Base-by-base conservation (phyloP, 2,797 vertebrate species). In the Miichthys miiuy region DNA sequence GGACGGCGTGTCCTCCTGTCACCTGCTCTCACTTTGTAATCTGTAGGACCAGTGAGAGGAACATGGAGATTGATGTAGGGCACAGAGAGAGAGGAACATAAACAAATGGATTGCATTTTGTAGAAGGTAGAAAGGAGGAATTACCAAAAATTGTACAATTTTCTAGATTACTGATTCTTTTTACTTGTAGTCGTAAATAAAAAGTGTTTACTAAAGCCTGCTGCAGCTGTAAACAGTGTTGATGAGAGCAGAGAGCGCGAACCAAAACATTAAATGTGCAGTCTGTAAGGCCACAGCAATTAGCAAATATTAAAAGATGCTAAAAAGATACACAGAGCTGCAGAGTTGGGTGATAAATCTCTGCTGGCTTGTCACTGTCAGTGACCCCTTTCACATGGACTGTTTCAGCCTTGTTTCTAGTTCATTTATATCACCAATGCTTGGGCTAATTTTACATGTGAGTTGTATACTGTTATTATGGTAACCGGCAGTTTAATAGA, bases 1-100 rank as follows among this genome's bases (percentile, higher is more conserved):
- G 85, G 82, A 86, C 71, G 76, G 8, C 2, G 1, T 85, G 81
- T 90, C 79, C 75, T 80, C 47, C 20, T 44, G 69, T 63, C 56
- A 52, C 66, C 57, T 62, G n/a, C 72, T 65, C 57, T 56, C 6
- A 1, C 55, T 75, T 55, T 80, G 64, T 75, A 75, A 83, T 79
- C 41, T 68, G 57, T 68, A 17, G 14, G 52, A 82, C 34, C 55
- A 69, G 63, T 48, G 16, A 72, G 57, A 64, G 34, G 57, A 62
- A 71, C 76, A 68, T 55, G 6, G 25, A 80, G 58, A 81, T 61
- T 75, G 57, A 83, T 70, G 63, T 13, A 16, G 5, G 27, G 4
- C 60, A 61, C 44, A 60, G 38, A 71, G 13, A 58, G 44, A 68
- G 48, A 69, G 25, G 66, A 48, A 82, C 50, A 56, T 50, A 83